Evolutionary conservation across 2,888 invertebrate genomes (phyloP).

Genomic region (Agrochola lota): DNA sequence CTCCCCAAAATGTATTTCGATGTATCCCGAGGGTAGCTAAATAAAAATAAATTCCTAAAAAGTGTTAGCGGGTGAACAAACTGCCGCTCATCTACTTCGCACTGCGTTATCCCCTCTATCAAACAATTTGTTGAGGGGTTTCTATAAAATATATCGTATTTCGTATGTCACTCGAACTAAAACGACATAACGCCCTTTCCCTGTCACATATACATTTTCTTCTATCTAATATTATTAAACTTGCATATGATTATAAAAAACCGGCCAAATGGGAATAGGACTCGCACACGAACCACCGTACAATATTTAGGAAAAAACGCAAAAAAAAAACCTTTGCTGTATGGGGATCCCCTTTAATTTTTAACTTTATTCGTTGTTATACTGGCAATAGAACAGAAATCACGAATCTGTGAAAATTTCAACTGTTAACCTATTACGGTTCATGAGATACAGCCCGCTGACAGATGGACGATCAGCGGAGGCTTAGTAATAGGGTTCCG

Average conservation of each 20-base stretch:
- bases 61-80: constrained; percentile 14
- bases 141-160: constrained; percentile 12
- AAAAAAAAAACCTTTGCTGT: too few species aligned
- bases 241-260: neutral
- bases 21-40: constrained; percentile 37
- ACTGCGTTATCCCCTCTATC: constrained; percentile 6
- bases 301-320: too few species aligned
- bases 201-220: neutral
- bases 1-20: neutral
- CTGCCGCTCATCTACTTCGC: neutral
- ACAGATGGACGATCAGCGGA: too few species aligned
- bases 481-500: too few species aligned
- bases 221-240: neutral
- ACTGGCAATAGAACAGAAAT: too few species aligned
- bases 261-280: too few species aligned
- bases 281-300: too few species aligned
- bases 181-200: constrained; percentile 11
- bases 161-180: constrained; percentile 2
- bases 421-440: too few species aligned
- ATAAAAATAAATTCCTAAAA: constrained; percentile 35
- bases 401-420: too few species aligned
- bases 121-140: constrained; percentile 16
- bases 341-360: too few species aligned
- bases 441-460: too few species aligned
- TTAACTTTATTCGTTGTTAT: too few species aligned